A percentile compares a stretch with the other conserved stretches of the same genome.
Evolutionary conservation across 2,888 invertebrate species (phyloP).

Genomic region (Watsonalla cultraria): DNA sequence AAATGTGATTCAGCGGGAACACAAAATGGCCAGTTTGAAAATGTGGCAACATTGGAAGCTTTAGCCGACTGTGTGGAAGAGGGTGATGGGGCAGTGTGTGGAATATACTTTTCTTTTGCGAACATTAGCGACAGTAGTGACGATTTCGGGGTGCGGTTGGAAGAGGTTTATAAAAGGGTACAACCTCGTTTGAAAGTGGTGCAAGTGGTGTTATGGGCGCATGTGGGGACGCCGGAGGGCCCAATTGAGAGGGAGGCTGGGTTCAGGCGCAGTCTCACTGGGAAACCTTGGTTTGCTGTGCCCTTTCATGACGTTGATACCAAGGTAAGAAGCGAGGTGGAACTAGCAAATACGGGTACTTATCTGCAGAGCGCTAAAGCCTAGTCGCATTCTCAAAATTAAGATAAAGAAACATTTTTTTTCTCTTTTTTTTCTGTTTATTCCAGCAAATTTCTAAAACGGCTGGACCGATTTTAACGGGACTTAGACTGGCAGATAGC

Average conservation of each 20-base stretch:
- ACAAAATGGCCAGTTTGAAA: conserved; percentile 67
- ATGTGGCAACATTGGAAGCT: conserved; percentile 64
- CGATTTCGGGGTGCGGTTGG: conserved; percentile 82
- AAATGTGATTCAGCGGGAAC: conserved; percentile 67
- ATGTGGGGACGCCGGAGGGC: conserved; percentile 76
- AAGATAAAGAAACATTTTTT: too few species aligned
- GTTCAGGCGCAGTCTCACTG: conserved; percentile 80
- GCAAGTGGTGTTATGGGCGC: conserved; percentile 84
- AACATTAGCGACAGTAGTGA: conserved; percentile 83
- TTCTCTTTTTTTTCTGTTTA: too few species aligned
- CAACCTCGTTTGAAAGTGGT: conserved; percentile 79
- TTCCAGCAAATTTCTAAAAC: too few species aligned
- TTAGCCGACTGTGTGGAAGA: conserved; percentile 66
- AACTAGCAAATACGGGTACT: too few species aligned
- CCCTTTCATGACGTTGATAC: conserved; percentile 84
- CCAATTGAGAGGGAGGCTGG: conserved; percentile 82
- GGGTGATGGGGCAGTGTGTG: conserved; percentile 75
- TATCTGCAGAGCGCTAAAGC: too few species aligned
- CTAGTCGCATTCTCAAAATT: too few species aligned
- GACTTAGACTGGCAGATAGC: too few species aligned
- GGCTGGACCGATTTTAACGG: too few species aligned
- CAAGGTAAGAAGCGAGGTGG: conserved; percentile 68
- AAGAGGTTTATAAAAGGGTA: conserved; percentile 75
- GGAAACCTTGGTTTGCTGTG: conserved; percentile 84
- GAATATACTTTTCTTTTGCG: conserved; percentile 85